Base-by-base conservation (phyloP, 1,140 invertebrate species). In the Chrysomallon squamiferum region DNA sequence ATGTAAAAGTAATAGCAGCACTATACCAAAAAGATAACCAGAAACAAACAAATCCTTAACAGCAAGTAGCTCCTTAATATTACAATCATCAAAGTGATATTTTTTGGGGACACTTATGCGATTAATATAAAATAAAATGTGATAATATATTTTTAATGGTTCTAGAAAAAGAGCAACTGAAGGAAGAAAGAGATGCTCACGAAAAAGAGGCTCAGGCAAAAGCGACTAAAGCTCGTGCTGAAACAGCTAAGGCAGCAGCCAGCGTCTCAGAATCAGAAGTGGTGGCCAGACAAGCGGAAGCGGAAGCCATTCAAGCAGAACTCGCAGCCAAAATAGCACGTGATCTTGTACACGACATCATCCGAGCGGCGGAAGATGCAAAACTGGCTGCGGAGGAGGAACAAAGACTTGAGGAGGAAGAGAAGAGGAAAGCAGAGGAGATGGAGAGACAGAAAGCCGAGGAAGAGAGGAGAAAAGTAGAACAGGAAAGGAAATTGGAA, bases 371-470 rank as follows among this genome's bases (percentile, higher is more conserved):
- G 0, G 71, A 69, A 60, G 66, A 76, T 41, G 68, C 74, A 11
- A 68, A 56, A 41, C 35, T 61, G 22, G 54, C 66, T 7, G 73
- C 75, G 15, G 66, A 64, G 18, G 58, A 59, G 50, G 68, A 69
- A 13, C 59, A 59, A 61, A 69, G 66, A 63, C 30, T 64, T 20
- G 75, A 67, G 7, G 56, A 72, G 22, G 62, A 67, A 13, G 70
- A 67, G 4, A 47, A 64, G 29, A 65, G 64, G 33, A 20, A 64
- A 54, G 69, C 69, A 4, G 65, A 69, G 22, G 74, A 74, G 56
- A 68, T 68, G 58, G 72, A 65, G 13, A 50, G 50, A 29, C 69
- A 67, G 41, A 72, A 69, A 59, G 73, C 63, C n/a, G 75, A 77
- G 29, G 75, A 73, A 41, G 75, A 77, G 54, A 43, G 49, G 52